Percentiles rank a stretch among this genome's conserved stretches.
Conservation (phyloP, 2,113 vertebrate genomes). For the Carassius carassius region DNA sequence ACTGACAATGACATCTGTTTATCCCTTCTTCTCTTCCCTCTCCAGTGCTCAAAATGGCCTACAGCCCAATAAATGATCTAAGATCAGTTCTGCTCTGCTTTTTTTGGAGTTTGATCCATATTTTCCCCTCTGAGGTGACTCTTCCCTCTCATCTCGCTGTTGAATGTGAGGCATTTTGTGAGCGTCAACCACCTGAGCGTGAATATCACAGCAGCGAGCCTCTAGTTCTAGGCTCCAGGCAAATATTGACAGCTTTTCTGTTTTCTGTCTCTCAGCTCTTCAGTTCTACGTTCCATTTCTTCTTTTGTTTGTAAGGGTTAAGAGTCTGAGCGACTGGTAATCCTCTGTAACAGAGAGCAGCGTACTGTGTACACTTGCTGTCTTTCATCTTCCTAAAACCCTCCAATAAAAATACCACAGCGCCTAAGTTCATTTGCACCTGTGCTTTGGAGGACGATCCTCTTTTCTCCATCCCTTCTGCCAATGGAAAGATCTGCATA, state of each 20-base stretch:
- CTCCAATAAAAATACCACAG: conserved; percentile 77
- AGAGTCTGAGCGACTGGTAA: conserved; percentile 75
- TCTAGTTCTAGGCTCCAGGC: conserved; percentile 77
- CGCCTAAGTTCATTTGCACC: conserved; percentile 77
- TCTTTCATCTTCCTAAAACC: conserved; percentile 67
- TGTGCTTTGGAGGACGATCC: conserved; percentile 80
- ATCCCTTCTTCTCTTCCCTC: background rate
- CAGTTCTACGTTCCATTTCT: conserved; percentile 64
- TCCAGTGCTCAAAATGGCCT: background rate
- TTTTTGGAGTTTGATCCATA: background rate
- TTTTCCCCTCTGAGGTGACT: background rate
- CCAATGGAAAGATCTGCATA: conserved; percentile 86
- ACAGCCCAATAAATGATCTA: conserved; percentile 10
- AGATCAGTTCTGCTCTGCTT: conserved; percentile 5
- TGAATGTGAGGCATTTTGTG: conserved; percentile 48
- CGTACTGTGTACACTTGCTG: conserved; percentile 51
- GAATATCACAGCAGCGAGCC: conserved; percentile 42
- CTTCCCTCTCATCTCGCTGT: background rate
- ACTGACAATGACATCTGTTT: background rate
- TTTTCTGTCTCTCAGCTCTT: conserved; percentile 7
- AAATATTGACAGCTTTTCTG: conserved; percentile 72
- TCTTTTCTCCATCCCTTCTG: conserved; percentile 75
- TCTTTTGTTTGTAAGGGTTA: conserved; percentile 70
- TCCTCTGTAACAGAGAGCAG: conserved; percentile 68
- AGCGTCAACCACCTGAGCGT: conserved; percentile 57